Evolutionary conservation across 2,888 invertebrate species (phyloP).

Genomic region (Lasioglossum pauxillum): DNA sequence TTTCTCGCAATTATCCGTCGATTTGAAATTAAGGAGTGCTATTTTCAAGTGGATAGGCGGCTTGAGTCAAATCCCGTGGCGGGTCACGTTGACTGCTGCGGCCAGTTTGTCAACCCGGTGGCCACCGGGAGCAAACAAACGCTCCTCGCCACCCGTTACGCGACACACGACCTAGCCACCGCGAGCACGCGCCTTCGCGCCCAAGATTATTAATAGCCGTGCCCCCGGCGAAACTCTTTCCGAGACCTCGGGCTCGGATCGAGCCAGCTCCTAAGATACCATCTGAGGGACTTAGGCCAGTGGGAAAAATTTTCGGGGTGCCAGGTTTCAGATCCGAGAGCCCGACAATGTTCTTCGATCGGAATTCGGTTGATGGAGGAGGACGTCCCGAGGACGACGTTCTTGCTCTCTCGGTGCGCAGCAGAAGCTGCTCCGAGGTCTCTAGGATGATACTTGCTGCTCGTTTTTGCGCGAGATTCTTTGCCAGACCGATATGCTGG

Average conservation of each 20-base stretch:
- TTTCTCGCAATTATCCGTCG: background rate
- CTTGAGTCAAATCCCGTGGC: constrained; percentile 8
- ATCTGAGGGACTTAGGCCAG: constrained; percentile 25
- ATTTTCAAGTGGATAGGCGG: background rate
- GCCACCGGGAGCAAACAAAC: constrained; percentile 80
- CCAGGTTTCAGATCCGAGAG: constrained; percentile 33
- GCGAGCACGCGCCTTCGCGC: constrained; percentile 66
- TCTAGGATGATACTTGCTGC: background rate
- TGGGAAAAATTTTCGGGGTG: constrained; percentile 43
- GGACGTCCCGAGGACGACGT: background rate
- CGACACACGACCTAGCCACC: constrained; percentile 68
- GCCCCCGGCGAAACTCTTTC: constrained; percentile 57
- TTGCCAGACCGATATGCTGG: background rate
- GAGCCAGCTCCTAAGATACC: constrained; percentile 34
- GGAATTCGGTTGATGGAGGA: constrained; percentile 24
- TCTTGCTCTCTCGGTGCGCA: background rate
- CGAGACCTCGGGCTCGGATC: constrained; percentile 46
- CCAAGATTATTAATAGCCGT: constrained; percentile 72
- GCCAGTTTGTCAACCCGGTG: constrained; percentile 81
- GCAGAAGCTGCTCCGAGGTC: background rate
- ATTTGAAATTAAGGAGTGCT: background rate
- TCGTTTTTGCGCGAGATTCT: background rate
- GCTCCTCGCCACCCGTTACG: constrained; percentile 74
- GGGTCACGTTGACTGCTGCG: constrained; percentile 46
- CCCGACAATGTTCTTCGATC: constrained; percentile 6